These are phyloP conservation scores for Oryzias woworae DNA, from an alignment of 2,113 vertebrate species.

Conservation along the genomic window DNA sequence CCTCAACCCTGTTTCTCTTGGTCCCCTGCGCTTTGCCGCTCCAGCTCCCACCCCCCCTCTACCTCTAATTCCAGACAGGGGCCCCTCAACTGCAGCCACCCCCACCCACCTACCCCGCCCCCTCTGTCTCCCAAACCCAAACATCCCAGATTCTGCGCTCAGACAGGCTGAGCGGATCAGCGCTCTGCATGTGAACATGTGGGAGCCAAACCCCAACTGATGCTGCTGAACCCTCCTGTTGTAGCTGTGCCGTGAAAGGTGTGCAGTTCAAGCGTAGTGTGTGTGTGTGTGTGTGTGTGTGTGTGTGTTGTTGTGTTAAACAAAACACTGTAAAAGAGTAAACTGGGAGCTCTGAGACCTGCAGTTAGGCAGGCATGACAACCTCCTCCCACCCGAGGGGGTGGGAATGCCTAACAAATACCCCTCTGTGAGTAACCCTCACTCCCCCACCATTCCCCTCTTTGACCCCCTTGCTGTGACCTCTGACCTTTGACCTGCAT, in stretches of 20 bases:
- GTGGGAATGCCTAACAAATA: conserved; percentile 70
- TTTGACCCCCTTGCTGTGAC: conserved; percentile 63
- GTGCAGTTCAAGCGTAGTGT: too few species aligned
- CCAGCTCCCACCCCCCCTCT: conserved; percentile 33
- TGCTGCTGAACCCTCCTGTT: too few species aligned
- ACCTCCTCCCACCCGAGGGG: conserved; percentile 47
- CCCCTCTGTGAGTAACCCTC: conserved; percentile 69
- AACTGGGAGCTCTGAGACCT: conserved; percentile 61
- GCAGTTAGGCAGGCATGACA: conserved; percentile 57
- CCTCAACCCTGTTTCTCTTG: background rate
- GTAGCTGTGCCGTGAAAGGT: too few species aligned
- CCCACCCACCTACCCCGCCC: background rate
- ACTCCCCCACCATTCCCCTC: conserved; percentile 45
- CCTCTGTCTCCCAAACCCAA: conserved; percentile 47
- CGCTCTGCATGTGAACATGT: background rate
- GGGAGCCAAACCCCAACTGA: too few species aligned
- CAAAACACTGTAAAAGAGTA: conserved; percentile 60
- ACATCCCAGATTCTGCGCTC: conserved; percentile 34
- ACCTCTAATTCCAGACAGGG: conserved; percentile 58
- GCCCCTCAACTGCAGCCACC: conserved; percentile 41
- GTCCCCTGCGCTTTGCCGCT: conserved; percentile 11
- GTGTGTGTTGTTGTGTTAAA: conserved; percentile 29
- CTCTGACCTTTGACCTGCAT: conserved; percentile 70
- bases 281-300: too few species aligned
- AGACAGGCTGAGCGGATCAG: conserved; percentile 39